Evolutionary conservation across 2,113 vertebrate species (phyloP).

Genomic region (Panthera tigris): DNA sequence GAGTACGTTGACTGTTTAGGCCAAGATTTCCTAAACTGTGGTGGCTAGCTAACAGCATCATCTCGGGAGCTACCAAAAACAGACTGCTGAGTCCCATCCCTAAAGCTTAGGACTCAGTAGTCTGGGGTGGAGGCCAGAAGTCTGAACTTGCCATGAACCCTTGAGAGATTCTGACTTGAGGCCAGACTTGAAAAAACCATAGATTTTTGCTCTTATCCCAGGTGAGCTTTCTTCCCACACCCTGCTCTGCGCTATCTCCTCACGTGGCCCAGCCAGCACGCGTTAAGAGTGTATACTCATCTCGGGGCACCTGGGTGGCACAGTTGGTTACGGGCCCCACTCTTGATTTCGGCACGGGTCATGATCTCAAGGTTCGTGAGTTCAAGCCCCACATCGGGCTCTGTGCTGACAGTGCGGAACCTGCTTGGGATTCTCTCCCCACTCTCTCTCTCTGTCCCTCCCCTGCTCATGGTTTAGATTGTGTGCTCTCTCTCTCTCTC

Average conservation of each 20-base stretch:
- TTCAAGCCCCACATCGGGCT: too few relatives aligned
- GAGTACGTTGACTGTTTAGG: neutral
- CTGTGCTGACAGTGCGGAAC: too few relatives aligned
- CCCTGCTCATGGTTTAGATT: too few relatives aligned
- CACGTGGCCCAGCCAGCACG: neutral
- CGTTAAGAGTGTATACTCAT: neutral
- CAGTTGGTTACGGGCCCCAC: too few relatives aligned
- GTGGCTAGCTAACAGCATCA: neutral
- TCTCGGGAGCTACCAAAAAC: neutral
- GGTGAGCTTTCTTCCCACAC: neutral
- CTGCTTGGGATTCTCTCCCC: too few relatives aligned
- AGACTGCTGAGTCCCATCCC: neutral
- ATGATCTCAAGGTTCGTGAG: too few relatives aligned
- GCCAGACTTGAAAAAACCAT: neutral
- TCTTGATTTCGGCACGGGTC: too few relatives aligned
- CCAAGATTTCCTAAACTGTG: neutral
- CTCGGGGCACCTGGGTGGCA: neutral
- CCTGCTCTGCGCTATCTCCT: neutral
- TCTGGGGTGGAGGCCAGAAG: neutral
- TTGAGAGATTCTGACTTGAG: neutral
- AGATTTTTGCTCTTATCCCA: neutral
- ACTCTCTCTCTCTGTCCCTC: too few relatives aligned
- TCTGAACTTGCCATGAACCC: neutral
- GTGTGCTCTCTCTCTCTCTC: too few relatives aligned
- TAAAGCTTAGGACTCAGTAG: neutral